Conservation (phyloP, 2,113 vertebrate species). For the Hippocampus mohnikei region DNA sequence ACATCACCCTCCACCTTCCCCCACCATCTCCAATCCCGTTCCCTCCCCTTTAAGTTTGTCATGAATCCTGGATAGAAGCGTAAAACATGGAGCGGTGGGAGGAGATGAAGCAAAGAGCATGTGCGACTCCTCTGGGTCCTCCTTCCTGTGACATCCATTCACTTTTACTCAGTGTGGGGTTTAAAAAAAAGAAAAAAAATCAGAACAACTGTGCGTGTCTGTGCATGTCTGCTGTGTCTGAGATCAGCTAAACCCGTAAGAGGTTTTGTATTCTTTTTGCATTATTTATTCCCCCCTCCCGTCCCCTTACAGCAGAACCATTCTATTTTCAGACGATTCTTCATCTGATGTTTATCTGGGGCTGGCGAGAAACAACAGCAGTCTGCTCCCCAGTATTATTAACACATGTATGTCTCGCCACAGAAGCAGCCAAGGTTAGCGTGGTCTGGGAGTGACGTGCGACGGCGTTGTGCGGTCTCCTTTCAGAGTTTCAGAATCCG, state of each 20-base stretch:
- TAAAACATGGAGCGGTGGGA: constrained; percentile 55
- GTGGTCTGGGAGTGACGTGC: constrained; percentile 29
- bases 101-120: constrained; percentile 64
- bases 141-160: constrained; percentile 69
- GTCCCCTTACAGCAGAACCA: constrained; percentile 58
- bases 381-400: constrained; percentile 35
- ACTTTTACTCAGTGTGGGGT: constrained; percentile 54
- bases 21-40: constrained; percentile 30
- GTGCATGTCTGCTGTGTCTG: constrained; percentile 29
- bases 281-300: constrained; percentile 63
- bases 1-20: constrained; percentile 44
- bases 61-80: constrained; percentile 58
- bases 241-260: constrained; percentile 58
- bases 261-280: constrained; percentile 67
- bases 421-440: constrained; percentile 23
- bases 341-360: constrained; percentile 51
- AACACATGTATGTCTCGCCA: constrained; percentile 32
- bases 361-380: constrained; percentile 30
- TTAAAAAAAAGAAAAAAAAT: constrained; percentile 4
- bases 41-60: constrained; percentile 55
- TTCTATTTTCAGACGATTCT: constrained; percentile 63
- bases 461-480: constrained; percentile 19
- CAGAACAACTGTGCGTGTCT: constrained; percentile 3
- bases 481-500: constrained; percentile 9
- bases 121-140: constrained; percentile 63